Base-by-base conservation (phyloP, 2,888 invertebrate species). In the Teleogryllus oceanicus region DNA sequence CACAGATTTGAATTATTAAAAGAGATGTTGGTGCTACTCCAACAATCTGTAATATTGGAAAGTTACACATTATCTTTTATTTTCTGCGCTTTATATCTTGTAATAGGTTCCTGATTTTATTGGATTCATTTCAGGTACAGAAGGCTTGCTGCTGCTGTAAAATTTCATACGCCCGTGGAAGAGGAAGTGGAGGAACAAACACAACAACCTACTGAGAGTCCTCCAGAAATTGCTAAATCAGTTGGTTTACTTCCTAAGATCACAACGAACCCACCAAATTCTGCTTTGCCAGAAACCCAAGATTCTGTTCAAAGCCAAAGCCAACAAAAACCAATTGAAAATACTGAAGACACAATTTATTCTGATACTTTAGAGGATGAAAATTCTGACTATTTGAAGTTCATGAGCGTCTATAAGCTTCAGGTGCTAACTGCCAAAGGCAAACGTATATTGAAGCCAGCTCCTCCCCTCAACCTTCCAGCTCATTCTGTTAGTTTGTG, bases 341-440 rank as follows among this genome's bases (percentile, higher is more conserved):
- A 13, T 62, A 13, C 62, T 13, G 62, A 62, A 62, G 62, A 62
- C n/a, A 62, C 12, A 13, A 62, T 62, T 62, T 62, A 62, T 8
- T n/a, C 62, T n/a, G 16, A 62, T 12, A 62, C 13, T 62, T 78
- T 49, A 10, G 77, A 80, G 21, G 18, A 74, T 49, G 79, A 74
- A 16, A 75, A 79, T 49, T 77, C 51, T 51, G 79, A 79, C 11
- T 81, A 81, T 77, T 76, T 81, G 78, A 78, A 76, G 37, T 80
- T 80, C 78, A 81, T 81, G 81, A 62, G 62, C 62, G 13, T 62
- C 62, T 62, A 62, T 12, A 62, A 62, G 62, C 62, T 62, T 62
- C 62, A 62, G 62, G 62, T 62, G 13, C 62, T 62, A 62, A 62
- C 62, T 62, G 62, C 62, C 8, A 62, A 62, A n/a, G 62, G 62